Percentiles rank a stretch among this genome's conserved stretches.
phyloP scores from a whole-genome alignment of 1,140 invertebrate genomes.

The Acromyrmex echinatior region DNA sequence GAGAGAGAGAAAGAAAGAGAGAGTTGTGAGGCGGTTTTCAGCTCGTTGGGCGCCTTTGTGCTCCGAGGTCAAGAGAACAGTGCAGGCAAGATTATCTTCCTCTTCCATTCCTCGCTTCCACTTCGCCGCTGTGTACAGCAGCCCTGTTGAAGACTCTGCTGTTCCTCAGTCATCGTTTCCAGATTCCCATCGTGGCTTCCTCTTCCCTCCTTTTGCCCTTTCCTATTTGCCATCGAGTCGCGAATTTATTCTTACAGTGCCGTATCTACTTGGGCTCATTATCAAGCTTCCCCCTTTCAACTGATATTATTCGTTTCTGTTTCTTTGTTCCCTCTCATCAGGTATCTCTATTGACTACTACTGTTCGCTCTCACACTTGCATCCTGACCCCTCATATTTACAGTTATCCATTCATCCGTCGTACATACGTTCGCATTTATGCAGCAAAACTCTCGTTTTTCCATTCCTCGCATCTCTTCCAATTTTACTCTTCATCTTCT shows the following conservation, averaged over 20 bases:
- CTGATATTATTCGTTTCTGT: slow-evolving; percentile 30
- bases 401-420: neutral
- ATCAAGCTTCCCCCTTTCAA: slow-evolving; percentile 54
- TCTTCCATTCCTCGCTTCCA: slow-evolving; percentile 20
- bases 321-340: slow-evolving; percentile 51
- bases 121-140: slow-evolving; percentile 44
- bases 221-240: slow-evolving; percentile 30
- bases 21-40: slow-evolving; percentile 56
- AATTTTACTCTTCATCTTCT: slow-evolving; percentile 39
- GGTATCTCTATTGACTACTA: neutral
- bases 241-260: slow-evolving; percentile 58
- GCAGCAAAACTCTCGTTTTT: neutral
- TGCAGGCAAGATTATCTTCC: slow-evolving; percentile 61
- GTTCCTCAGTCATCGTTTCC: slow-evolving; percentile 55
- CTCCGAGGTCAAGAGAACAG: slow-evolving; percentile 69
- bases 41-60: slow-evolving; percentile 66
- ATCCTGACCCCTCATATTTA: slow-evolving; percentile 2
- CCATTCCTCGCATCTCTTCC: neutral
- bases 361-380: neutral
- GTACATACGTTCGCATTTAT: neutral
- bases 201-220: neutral
- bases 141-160: slow-evolving; percentile 46
- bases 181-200: slow-evolving; percentile 29
- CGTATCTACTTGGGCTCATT: slow-evolving; percentile 67
- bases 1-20: slow-evolving; percentile 2